phyloP scores from a whole-genome alignment of 2,797 vertebrate species.

The Rhinophrynus dorsalis region DNA sequence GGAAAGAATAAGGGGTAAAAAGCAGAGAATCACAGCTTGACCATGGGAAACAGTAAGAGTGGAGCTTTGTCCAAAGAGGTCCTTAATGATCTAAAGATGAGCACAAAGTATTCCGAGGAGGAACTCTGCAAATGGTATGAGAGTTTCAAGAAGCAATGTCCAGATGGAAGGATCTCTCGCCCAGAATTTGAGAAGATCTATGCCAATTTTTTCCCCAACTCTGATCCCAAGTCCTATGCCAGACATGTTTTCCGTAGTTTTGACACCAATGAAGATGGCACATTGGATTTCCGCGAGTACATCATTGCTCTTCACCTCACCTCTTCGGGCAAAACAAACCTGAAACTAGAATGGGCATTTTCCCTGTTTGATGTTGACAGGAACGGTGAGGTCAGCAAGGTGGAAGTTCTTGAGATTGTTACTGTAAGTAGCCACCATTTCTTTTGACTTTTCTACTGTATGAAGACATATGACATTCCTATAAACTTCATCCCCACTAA shows the following conservation, averaged over 20 bases:
- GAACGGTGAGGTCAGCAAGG: conserved; percentile 89
- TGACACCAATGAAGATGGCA: conserved; percentile 88
- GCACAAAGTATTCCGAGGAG: conserved; percentile 82
- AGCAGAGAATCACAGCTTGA: background rate
- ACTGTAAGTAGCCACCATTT: conserved; percentile 67
- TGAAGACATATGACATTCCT: no score
- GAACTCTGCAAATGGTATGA: conserved; percentile 89
- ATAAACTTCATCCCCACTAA: no score
- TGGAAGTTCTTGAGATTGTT: conserved; percentile 87
- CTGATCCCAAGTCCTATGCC: conserved; percentile 83
- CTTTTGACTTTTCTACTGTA: no score
- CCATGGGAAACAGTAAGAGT: conserved; percentile 89
- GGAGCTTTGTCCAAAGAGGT: conserved; percentile 85
- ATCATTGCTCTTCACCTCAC: conserved; percentile 91
- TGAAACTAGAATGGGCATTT: conserved; percentile 94
- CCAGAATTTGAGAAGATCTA: conserved; percentile 90
- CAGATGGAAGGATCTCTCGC: conserved; percentile 80
- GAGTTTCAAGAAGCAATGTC: conserved; percentile 87
- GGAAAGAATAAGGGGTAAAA: background rate
- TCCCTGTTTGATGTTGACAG: conserved; percentile 90
- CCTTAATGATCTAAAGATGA: conserved; percentile 85
- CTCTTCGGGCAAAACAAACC: conserved; percentile 79
- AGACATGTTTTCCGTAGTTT: conserved; percentile 93
- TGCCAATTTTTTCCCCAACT: conserved; percentile 86
- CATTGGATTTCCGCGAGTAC: conserved; percentile 91